These are phyloP conservation scores for Leptinotarsa texana DNA, from an alignment of 1,140 invertebrate species.

Conservation along the genomic window DNA sequence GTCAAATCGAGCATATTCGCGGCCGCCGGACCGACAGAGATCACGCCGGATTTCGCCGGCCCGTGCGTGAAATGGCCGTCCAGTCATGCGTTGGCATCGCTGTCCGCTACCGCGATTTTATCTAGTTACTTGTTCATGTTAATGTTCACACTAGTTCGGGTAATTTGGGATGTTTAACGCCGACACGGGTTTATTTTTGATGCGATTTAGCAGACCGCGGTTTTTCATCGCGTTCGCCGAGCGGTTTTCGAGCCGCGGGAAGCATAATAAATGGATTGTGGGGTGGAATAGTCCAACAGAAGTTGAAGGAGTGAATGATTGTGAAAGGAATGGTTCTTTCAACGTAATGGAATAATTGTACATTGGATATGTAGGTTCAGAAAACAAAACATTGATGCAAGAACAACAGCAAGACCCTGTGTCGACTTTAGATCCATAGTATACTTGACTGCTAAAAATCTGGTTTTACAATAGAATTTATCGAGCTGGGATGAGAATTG, in stretches of 20 bases:
- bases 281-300: no score
- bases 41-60: constrained; percentile 27
- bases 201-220: constrained; percentile 28
- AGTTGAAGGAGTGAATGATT: no score
- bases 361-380: no score
- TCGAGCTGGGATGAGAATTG: no score
- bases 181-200: constrained; percentile 33
- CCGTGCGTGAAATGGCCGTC: constrained; percentile 35
- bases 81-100: constrained; percentile 36
- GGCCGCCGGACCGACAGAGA: constrained; percentile 25
- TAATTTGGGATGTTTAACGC: constrained; percentile 36
- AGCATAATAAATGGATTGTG: no score
- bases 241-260: not conserved
- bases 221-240: constrained; percentile 13
- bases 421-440: no score
- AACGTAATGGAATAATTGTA: no score
- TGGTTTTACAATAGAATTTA: no score
- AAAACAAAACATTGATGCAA: no score
- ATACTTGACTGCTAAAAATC: no score
- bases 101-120: constrained; percentile 34
- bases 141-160: constrained; percentile 40
- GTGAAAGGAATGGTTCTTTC: no score
- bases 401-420: no score
- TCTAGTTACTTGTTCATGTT: constrained; percentile 41
- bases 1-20: constrained; percentile 27